Conservation (phyloP, 2,888 invertebrate genomes). For the Ceraclea dissimilis region DNA sequence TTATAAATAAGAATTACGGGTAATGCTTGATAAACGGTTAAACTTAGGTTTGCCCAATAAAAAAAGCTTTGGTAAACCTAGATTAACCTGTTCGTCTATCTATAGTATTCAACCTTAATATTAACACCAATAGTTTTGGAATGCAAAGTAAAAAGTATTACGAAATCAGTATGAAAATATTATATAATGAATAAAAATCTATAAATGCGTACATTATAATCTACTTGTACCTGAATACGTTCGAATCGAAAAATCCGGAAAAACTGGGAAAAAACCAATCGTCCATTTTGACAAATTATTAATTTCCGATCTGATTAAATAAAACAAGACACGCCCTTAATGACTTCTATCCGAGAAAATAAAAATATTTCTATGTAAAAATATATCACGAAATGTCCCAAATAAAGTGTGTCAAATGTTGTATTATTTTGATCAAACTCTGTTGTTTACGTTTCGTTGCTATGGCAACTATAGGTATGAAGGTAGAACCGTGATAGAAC, state of each 20-base stretch:
- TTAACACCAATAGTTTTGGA: too few relatives aligned
- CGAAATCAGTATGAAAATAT: too few relatives aligned
- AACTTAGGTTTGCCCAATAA: too few relatives aligned
- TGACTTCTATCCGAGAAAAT: neutral
- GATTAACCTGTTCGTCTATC: too few relatives aligned
- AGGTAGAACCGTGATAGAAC: neutral
- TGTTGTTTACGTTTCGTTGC: neutral
- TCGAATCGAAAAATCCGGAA: conserved; percentile 30
- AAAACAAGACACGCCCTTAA: neutral
- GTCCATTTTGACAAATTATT: conserved; percentile 33
- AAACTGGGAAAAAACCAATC: conserved; percentile 41
- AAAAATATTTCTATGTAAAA: neutral
- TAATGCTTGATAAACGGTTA: too few relatives aligned
- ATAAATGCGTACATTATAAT: too few relatives aligned
- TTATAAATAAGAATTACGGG: too few relatives aligned
- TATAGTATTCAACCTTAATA: too few relatives aligned
- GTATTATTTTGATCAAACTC: neutral
- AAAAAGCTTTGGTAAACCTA: too few relatives aligned
- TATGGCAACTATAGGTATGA: neutral
- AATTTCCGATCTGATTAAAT: neutral
- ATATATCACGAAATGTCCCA: neutral
- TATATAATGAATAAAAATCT: too few relatives aligned
- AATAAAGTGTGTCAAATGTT: neutral
- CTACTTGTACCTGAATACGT: conserved; percentile 5
- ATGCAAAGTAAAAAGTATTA: too few relatives aligned